Conservation (phyloP, 2,888 invertebrate species). For the Xanthia icteritia region DNA sequence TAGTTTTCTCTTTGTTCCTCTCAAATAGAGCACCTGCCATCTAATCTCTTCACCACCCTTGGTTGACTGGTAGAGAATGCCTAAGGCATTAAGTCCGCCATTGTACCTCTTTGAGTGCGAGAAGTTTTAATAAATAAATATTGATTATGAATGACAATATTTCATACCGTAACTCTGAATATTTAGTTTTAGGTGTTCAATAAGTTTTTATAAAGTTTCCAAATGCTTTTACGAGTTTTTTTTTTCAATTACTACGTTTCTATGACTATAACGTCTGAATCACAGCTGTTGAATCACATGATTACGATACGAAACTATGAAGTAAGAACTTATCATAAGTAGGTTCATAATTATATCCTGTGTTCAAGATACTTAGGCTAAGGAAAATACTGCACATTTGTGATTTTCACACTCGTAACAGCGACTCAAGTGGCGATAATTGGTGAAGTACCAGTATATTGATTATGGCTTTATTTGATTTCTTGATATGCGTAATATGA, state of each 20-base stretch:
- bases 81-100: too few species aligned
- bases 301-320: slow-evolving; percentile 4
- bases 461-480: neutral
- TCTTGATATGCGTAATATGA: neutral
- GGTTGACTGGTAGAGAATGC: too few species aligned
- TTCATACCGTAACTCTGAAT: neutral
- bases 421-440: slow-evolving; percentile 5
- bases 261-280: neutral
- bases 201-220: neutral
- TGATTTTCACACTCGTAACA: neutral
- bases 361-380: neutral
- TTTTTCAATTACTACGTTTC: neutral
- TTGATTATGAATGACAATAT: too few species aligned
- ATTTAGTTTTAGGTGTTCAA: neutral
- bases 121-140: too few species aligned
- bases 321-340: neutral
- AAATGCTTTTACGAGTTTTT: neutral
- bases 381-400: neutral
- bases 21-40: too few species aligned
- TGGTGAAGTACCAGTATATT: neutral
- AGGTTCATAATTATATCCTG: neutral
- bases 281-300: slow-evolving; percentile 31
- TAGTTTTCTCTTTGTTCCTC: too few species aligned
- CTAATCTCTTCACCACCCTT: too few species aligned
- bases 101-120: too few species aligned